These are phyloP conservation scores for Aproaerema taeniolella DNA, from an alignment of 2,888 invertebrate species.

Conservation along the genomic window DNA sequence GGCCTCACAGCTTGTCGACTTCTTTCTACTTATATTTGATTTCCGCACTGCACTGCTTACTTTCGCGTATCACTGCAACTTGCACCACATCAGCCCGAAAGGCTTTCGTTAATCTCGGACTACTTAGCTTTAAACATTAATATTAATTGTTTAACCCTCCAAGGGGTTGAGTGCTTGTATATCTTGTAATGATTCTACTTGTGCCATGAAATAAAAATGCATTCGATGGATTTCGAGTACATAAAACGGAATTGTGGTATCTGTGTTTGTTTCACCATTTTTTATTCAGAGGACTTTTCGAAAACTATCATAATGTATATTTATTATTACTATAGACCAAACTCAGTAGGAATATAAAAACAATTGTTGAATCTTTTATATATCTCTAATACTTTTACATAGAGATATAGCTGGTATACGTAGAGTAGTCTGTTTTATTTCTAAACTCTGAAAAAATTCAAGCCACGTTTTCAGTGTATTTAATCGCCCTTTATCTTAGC, in stretches of 20 bases:
- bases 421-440: too few relatives aligned
- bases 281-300: too few relatives aligned
- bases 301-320: too few relatives aligned
- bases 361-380: too few relatives aligned
- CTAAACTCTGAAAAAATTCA: too few relatives aligned
- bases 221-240: background rate
- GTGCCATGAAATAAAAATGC: background rate
- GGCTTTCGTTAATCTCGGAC: constrained; percentile 47
- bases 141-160: constrained; percentile 15
- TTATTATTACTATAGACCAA: too few relatives aligned
- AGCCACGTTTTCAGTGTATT: too few relatives aligned
- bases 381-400: too few relatives aligned
- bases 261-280: too few relatives aligned
- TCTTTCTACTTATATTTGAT: constrained; percentile 70
- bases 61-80: constrained; percentile 57
- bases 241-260: background rate
- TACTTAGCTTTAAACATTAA: constrained; percentile 29
- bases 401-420: too few relatives aligned
- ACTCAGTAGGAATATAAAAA: too few relatives aligned
- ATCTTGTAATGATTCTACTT: background rate
- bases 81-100: constrained; percentile 56
- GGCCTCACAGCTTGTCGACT: constrained; percentile 39
- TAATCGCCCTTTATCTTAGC: too few relatives aligned
- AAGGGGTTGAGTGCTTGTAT: constrained; percentile 4
- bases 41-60: constrained; percentile 54